Evolutionary conservation across 2,888 invertebrate genomes (phyloP).

Genomic region (Drosophila nigricruria): DNA sequence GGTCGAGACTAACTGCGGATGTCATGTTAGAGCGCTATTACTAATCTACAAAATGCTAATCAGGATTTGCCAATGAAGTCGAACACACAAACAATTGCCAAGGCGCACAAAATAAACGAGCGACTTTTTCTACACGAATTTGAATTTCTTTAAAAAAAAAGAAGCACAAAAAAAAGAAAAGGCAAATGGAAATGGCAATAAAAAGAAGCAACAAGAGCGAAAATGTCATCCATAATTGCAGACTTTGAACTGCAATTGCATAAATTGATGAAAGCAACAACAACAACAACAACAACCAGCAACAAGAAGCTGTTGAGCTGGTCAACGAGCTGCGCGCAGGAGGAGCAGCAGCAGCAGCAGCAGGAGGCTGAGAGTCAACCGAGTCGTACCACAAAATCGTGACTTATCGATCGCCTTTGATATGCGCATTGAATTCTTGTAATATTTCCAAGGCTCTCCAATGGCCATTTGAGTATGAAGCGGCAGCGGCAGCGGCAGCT

Average conservation of each 20-base stretch:
- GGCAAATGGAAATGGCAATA: constrained; percentile 36
- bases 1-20: neutral
- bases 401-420: constrained; percentile 85
- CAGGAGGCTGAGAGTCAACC: constrained; percentile 42
- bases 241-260: constrained; percentile 77
- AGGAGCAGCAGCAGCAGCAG: constrained; percentile 18
- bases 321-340: constrained; percentile 2
- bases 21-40: constrained; percentile 38
- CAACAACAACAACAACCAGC: constrained; percentile 23
- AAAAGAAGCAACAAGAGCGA: constrained; percentile 60
- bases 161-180: constrained; percentile 14
- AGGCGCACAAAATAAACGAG: constrained; percentile 50
- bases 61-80: constrained; percentile 35
- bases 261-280: constrained; percentile 70
- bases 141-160: constrained; percentile 35
- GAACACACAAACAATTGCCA: constrained; percentile 44
- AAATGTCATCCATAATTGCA: constrained; percentile 81
- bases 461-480: constrained; percentile 16
- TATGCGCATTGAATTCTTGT: constrained; percentile 85
- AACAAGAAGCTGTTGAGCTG: constrained; percentile 17
- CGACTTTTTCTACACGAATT: constrained; percentile 69
- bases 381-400: constrained; percentile 80
- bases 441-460: constrained; percentile 76
- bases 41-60: constrained; percentile 52
- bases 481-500: constrained; percentile 29